Conservation (phyloP, 2,888 invertebrate species). For the Polymixis lichenea region DNA sequence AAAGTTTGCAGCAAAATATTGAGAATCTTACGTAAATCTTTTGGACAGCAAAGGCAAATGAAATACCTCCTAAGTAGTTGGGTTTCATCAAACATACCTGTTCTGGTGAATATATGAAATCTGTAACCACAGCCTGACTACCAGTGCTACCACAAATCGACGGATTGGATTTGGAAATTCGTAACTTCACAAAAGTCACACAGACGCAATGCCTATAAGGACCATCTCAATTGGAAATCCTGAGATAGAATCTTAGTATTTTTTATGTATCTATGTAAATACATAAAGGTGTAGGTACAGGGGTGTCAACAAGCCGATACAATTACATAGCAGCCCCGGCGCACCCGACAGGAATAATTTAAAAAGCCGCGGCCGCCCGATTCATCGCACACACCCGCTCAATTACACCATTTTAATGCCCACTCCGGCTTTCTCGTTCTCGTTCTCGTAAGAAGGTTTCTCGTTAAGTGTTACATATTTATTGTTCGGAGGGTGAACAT, state of each 20-base stretch:
- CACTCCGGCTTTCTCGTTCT: conserved; percentile 45
- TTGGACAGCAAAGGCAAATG: background rate
- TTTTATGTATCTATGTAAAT: background rate
- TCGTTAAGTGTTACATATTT: conserved; percentile 56
- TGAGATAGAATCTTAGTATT: background rate
- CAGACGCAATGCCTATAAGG: background rate
- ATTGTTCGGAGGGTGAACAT: conserved; percentile 53
- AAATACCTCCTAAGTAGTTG: background rate
- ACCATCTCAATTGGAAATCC: background rate
- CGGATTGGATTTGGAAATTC: background rate
- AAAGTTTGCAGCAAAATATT: background rate
- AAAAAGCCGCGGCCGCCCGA: conserved; percentile 60
- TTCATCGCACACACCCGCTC: conserved; percentile 62
- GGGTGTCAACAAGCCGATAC: conserved; percentile 53
- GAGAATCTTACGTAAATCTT: background rate
- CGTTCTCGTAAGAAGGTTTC: conserved; percentile 46
- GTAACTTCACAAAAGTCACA: background rate
- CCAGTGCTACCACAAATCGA: too few species aligned
- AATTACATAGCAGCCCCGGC: conserved; percentile 37
- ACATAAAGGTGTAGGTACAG: conserved; percentile 6
- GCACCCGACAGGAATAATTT: conserved; percentile 69
- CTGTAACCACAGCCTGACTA: too few species aligned
- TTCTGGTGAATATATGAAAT: background rate
- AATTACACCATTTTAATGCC: conserved; percentile 65
- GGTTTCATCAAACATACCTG: background rate